Evolutionary conservation across 2,113 vertebrate genomes (phyloP), one percentile per base, ranked within the genome.

Genomic region (Ceuthmochares aereus): DNA sequence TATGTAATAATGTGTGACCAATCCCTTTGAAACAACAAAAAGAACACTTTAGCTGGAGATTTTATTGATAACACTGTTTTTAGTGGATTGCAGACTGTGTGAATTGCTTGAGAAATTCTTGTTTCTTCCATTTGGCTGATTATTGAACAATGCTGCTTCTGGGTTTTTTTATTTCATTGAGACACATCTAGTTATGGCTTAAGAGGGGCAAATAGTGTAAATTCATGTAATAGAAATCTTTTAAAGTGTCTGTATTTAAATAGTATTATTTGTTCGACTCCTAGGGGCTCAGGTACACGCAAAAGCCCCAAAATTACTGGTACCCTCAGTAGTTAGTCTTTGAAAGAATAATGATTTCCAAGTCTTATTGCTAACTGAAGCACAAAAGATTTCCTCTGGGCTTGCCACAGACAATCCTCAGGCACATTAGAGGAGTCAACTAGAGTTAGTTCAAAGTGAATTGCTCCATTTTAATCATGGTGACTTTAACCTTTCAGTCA

Each of bases 401-500:
- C 97, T 98, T 97, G 92, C 96, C 96, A 96, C 93, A 97, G 96
- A 98, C 93, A 96, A 90, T 98, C 97, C 96, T 98, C 73, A 92
- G 96, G 97, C 97, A 97, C 56, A 52, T 97, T 96, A 97, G 96
- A 96, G 58, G 75, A 97, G 96, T 98, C 98, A 98, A 42, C 96
- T 95, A 96, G 96, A 98, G 97, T 98, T 97, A 98, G 95, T 98
- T 98, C 97, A 98, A 98, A 98, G 97, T 95, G 97, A 98, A 97
- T 98, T 96, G 89, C 93, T 98, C 86, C 58, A 70, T 98, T 98
- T 98, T 97, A 96, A 98, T 98, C 96, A 83, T 82, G 87, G 75
- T 87, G 96, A 97, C 95, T 97, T 93, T 91, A 93, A 84, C 74
- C 66, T 90, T 84, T 96, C 93, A 68, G 87, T 97, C 95, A 93